phyloP scores from a whole-genome alignment of 2,113 vertebrate genomes.

The Puma concolor region DNA sequence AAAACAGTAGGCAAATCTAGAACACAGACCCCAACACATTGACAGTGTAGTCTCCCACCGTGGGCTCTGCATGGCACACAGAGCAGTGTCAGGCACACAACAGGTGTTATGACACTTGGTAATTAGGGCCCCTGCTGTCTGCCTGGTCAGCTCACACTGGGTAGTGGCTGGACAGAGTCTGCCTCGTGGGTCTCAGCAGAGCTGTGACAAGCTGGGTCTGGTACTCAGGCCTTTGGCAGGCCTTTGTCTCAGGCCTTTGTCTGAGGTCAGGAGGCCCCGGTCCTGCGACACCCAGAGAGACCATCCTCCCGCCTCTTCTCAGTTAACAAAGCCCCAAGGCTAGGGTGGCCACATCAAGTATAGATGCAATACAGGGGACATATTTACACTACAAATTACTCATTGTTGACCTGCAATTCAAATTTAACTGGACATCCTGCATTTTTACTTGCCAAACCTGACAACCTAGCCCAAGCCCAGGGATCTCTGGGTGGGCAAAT shows the following conservation, averaged over 20 bases:
- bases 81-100: rapidly evolving
- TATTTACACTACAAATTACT: not conserved
- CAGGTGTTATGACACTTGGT: not conserved
- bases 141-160: not conserved
- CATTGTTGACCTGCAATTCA: not conserved
- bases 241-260: not conserved
- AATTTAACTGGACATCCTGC: not conserved
- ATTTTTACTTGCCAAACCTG: not conserved
- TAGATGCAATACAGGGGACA: not conserved
- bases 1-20: not conserved
- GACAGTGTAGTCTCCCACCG: not conserved
- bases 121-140: not conserved
- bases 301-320: not conserved
- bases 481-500: not conserved
- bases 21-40: not conserved
- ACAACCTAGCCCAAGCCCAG: not conserved
- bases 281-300: not conserved
- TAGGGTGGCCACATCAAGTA: not conserved
- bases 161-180: not conserved
- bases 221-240: not conserved
- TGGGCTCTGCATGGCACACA: not conserved
- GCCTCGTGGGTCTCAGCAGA: not conserved
- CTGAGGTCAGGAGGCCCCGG: not conserved
- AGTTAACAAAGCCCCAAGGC: not conserved
- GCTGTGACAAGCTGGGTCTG: not conserved